Evolutionary conservation across 1,140 invertebrate genomes (phyloP).

Genomic region (Sipha flava): DNA sequence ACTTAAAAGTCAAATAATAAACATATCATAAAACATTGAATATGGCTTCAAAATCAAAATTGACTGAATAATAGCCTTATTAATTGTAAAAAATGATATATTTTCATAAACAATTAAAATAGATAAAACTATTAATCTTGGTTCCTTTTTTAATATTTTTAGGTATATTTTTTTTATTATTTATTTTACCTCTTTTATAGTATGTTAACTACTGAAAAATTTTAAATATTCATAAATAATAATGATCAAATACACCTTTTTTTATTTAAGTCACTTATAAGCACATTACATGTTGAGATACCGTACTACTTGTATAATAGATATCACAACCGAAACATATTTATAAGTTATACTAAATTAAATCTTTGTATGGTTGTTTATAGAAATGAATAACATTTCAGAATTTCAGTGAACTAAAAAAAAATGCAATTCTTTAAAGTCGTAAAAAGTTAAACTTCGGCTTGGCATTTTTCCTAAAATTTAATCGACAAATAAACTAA

Average conservation of each 20-base stretch:
- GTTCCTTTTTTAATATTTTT: too few species aligned
- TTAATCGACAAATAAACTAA: neutral
- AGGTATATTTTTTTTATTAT: too few species aligned
- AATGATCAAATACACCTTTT: neutral
- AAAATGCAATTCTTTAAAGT: neutral
- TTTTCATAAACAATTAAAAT: too few species aligned
- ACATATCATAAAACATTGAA: too few species aligned
- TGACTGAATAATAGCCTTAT: too few species aligned
- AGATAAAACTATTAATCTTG: too few species aligned
- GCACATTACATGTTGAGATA: neutral
- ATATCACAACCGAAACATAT: neutral
- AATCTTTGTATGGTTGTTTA: neutral
- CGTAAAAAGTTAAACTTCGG: neutral
- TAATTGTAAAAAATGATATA: too few species aligned
- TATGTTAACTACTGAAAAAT: too few species aligned
- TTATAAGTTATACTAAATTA: neutral
- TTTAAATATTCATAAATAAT: neutral
- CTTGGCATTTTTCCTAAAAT: neutral
- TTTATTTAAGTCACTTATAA: too few species aligned
- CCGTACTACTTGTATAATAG: neutral
- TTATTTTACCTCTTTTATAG: too few species aligned
- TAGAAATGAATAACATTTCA: neutral
- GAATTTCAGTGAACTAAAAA: neutral
- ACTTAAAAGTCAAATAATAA: too few species aligned
- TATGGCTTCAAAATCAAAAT: too few species aligned